Conservation (phyloP, 2,113 vertebrate species). For the Ursus arctos region DNA sequence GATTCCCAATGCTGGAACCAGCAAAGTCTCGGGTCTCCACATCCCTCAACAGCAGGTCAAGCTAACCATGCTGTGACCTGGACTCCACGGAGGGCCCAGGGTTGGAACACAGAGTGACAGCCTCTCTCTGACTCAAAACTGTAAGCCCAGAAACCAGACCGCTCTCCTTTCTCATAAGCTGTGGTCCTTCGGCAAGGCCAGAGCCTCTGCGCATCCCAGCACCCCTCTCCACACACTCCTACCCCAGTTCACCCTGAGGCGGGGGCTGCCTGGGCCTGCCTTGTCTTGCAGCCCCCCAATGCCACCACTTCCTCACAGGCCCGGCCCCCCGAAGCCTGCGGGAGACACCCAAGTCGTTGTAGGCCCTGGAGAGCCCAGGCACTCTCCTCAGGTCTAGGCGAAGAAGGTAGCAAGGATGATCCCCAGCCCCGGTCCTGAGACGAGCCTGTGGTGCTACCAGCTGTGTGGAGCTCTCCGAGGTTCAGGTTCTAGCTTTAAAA, state of each 20-base stretch:
- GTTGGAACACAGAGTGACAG: background rate
- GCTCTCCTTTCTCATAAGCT: background rate
- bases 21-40: background rate
- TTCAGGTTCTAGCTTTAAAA: constrained; percentile 9
- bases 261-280: background rate
- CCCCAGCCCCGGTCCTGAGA: background rate
- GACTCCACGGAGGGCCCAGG: background rate
- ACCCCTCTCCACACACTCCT: too few relatives aligned
- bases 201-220: background rate
- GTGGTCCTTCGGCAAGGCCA: background rate
- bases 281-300: background rate
- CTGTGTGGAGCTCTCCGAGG: background rate
- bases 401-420: background rate
- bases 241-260: background rate
- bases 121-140: background rate
- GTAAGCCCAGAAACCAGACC: background rate
- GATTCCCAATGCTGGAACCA: background rate
- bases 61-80: too few relatives aligned
- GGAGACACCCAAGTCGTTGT: background rate
- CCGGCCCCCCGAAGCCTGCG: background rate
- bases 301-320: background rate
- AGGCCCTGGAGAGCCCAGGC: background rate
- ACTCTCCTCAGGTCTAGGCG: background rate
- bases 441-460: background rate
- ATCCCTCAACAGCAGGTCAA: background rate